Base-by-base conservation (phyloP, 2,888 invertebrate genomes). In the Drymonia ruficornis region DNA sequence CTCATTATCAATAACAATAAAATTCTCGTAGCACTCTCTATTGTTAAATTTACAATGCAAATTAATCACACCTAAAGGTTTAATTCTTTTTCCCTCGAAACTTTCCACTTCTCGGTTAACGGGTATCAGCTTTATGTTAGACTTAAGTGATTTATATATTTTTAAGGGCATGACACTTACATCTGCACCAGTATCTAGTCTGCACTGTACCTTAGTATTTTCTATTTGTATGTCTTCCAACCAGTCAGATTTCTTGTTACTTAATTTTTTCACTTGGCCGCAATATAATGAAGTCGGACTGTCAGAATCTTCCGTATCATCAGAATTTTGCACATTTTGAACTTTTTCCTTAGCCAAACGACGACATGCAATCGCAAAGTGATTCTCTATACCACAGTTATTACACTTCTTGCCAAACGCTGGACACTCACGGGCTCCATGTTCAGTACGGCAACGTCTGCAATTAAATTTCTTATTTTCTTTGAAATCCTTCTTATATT, bases 101-200 rank as follows among this genome's bases (percentile, higher is more conserved):
- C 34, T n/a, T n/a, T n/a, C n/a, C n/a, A n/a, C n/a, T n/a, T n/a
- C n/a, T n/a, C n/a, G 28, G 12, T 34, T 29, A 18, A 34, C 44
- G 3, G 34, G 5, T 1, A 34, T 12, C 19, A 51, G n/a, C 31
- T 36, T 19, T 12, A 45, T 9, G 19, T 45, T 51, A n/a, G n/a
- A 13, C 4, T 34, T 13, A 4, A 45, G 43, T 34, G 43, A 44
- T 8, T 51, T 44, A 44, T 44, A 51, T 11, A 44, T 23, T 36
- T 18, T 19, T 18, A 9, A 47, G 9, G 60, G 55, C 63, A 63
- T 55, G 12, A 61, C 48, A 47, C 59, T 62, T 0, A 62, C 49
- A 38, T 62, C 62, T 6, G 59, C 59, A 38, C 62, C 62, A 11
- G 54, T 59, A 34, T 63, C 59, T n/a, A 59, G 46, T 29, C 52